Evolutionary conservation across 2,113 vertebrate genomes (phyloP), one percentile per base, ranked within the genome.

Genomic region (Ictalurus punctatus): DNA sequence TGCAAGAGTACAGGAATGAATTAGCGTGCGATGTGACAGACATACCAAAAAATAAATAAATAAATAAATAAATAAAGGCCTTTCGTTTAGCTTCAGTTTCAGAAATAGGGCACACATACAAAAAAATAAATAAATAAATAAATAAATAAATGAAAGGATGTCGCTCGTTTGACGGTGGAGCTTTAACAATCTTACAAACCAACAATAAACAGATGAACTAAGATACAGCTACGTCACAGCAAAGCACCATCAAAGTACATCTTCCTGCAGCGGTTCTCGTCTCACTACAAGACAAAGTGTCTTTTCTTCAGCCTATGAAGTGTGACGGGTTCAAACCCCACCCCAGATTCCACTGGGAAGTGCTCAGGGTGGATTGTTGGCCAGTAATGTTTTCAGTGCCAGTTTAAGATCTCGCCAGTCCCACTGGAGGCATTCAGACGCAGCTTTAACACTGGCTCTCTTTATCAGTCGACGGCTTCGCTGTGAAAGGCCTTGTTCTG

Each of bases 401-500:
- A 54, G 79, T 56, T 63, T 78, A 88, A 84, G 61, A 91, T 65
- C 59, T 88, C 86, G 58, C 56, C 71, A 86, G 86, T 83, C 83
- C 67, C 48, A 87, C 89, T 84, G 9, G 23, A 34, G 52, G 80
- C 40, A 81, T 58, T 90, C 52, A 65, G 63, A 86, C 56, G 61
- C 73, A 40, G 83, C 30, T 44, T 76, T 73, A 84, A 91, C 91
- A 91, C 80, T 89, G 83, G 83, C 30, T 61, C 73, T 71, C 87
- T 91, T 90, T 63, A 90, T 90, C 80, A 67, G 73, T 52, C 4
- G 59, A 85, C 6, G 21, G 59, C 23, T 71, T 80, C 61, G 27
- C 86, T 91, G 87, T 90, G 85, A 87, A 90, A 87, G 73, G 76
- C 87, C 65, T 84, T 88, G 84, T 87, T 89, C 74, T 87, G 73